phyloP scores from a whole-genome alignment of 2,113 vertebrate species.

The Sisor rabdophorus region DNA sequence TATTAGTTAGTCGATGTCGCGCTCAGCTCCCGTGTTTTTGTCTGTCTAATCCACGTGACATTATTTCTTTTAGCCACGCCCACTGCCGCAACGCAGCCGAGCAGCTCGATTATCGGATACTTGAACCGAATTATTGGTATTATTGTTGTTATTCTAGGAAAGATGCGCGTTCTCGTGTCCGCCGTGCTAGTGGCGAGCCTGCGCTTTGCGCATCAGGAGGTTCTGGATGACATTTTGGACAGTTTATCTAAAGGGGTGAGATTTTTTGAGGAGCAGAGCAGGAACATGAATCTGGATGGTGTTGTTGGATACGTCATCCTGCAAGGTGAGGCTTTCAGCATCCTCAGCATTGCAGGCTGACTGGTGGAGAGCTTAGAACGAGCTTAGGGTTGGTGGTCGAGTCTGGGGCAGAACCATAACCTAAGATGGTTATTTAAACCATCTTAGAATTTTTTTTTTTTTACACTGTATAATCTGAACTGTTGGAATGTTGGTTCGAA shows the following conservation, averaged over 20 bases:
- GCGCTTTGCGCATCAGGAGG: constrained; percentile 56
- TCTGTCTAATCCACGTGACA: not conserved
- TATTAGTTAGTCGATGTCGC: not conserved
- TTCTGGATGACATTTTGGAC: constrained; percentile 66
- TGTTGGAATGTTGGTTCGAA: too few relatives aligned
- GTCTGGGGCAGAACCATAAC: too few relatives aligned
- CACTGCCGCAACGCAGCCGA: not conserved
- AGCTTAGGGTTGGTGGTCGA: too few relatives aligned
- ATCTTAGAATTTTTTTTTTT: too few relatives aligned
- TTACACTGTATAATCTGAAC: too few relatives aligned
- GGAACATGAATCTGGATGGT: constrained; percentile 77
- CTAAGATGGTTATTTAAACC: too few relatives aligned
- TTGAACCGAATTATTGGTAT: not conserved
- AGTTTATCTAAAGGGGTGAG: constrained; percentile 66
- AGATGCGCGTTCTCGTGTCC: constrained; percentile 53
- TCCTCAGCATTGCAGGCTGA: not conserved
- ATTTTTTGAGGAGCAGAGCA: constrained; percentile 72
- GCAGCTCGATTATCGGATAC: too few relatives aligned
- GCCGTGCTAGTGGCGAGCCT: constrained; percentile 51
- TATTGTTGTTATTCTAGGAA: not conserved
- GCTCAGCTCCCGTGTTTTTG: not conserved
- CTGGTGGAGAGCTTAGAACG: too few relatives aligned
- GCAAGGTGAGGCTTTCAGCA: constrained; percentile 65
- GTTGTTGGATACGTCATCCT: constrained; percentile 74
- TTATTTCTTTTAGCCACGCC: not conserved